Evolutionary conservation across 92 coral and sea anemone species (phyloP), one percentile per base, ranked within the genome.

Genomic region (Epizoanthus illoricatus): DNA sequence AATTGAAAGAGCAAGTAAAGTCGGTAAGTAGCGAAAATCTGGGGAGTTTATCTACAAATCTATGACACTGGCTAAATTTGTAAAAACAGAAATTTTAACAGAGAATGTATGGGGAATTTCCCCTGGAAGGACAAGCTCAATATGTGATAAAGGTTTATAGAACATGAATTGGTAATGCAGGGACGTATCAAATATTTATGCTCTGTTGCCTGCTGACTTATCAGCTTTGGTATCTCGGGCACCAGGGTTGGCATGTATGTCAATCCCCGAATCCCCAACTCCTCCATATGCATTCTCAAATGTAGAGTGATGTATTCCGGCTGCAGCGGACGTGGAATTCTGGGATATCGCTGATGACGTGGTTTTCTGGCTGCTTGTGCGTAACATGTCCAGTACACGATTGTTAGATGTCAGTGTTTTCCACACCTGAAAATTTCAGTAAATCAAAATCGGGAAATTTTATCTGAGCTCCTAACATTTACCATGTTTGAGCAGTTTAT

Each of bases 181-280:
- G 36, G 36, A 28, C 36, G 1, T 28, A 2, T 28, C 36, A 28
- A 28, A 28, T 10, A 49, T 19, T 68, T 75, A 75, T n/a, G 63
- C 59, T 41, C 21, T 42, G 21, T 63, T 63, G 43, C 43, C 40
- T 4, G 17, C 56, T 57, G 70, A 0, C 21, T 42, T 76, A 19
- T 60, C 19, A 33, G 19, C 49, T 62, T 36, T 43, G 4, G 5
- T 45, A 42, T 78, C 43, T 21, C 60, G 58, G 15, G 41, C 54
- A 21, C 52, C 75, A 28, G 71, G 45, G 84, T 80, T 84, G 71
- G 72, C 81, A 19, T 80, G 88, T 23, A 92, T 65, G 40, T 84
- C 92, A 23, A 85, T 90, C 75, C 97, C 92, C 75, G 94, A 92
- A 78, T 88, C 90, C 78, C 73, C 80, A 19, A 75, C 90, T 19